Conservation (phyloP, 2,113 vertebrate genomes). For the Amia ocellicauda region DNA sequence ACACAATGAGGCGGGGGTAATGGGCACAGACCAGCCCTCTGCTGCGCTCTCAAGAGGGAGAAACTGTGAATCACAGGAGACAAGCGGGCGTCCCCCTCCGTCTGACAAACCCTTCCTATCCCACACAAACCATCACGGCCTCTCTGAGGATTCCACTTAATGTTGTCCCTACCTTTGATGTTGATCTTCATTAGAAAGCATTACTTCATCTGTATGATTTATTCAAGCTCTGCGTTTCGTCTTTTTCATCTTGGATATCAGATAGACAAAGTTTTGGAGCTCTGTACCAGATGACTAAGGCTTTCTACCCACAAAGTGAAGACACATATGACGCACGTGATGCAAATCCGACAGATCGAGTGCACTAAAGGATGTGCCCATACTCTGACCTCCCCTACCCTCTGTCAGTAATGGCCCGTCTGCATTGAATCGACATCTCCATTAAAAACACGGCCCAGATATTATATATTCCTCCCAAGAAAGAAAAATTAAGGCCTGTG, state of each 20-base stretch:
- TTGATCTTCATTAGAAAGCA: slow-evolving; percentile 52
- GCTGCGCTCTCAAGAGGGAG: slow-evolving; percentile 40
- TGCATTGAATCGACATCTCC: too few species aligned
- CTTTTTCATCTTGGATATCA: slow-evolving; percentile 40
- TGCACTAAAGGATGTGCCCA: too few species aligned
- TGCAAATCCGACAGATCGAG: too few species aligned
- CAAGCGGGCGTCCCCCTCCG: slow-evolving; percentile 28
- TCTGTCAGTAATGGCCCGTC: too few species aligned
- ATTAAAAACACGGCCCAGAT: not conserved
- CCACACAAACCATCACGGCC: slow-evolving; percentile 24
- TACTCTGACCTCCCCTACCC: too few species aligned
- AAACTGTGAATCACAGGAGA: slow-evolving; percentile 37
- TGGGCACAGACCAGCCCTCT: slow-evolving; percentile 30
- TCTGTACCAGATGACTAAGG: too few species aligned
- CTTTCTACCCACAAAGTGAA: too few species aligned
- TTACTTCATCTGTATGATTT: slow-evolving; percentile 59
- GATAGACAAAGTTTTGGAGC: too few species aligned
- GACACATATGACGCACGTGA: too few species aligned
- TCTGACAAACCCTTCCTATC: slow-evolving; percentile 31
- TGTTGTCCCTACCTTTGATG: slow-evolving; percentile 49
- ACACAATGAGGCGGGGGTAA: slow-evolving; percentile 42
- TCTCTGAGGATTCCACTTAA: slow-evolving; percentile 49
- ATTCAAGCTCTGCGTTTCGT: slow-evolving; percentile 45
- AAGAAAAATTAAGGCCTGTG: not conserved
- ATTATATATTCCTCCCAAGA: not conserved